Conservation (phyloP, 1,140 invertebrate species). For the Trichonephila inaurata region DNA sequence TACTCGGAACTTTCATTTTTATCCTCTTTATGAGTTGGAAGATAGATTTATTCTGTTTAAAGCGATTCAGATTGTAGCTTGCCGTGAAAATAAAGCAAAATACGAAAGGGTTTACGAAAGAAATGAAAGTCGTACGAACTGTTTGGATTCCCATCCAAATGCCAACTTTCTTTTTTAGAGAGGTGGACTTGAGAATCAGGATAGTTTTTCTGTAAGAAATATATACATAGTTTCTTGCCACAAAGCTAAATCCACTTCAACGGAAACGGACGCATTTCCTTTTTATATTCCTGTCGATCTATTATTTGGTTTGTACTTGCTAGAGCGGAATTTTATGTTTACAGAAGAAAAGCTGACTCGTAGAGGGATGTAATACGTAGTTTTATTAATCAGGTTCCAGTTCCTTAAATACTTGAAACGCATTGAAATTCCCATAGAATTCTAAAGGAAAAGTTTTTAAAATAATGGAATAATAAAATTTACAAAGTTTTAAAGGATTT, state of each 20-base stretch:
- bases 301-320: constrained; percentile 51
- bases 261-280: neutral
- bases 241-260: constrained; percentile 40
- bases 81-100: neutral
- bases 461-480: neutral
- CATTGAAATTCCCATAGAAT: neutral
- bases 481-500: neutral
- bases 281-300: constrained; percentile 11
- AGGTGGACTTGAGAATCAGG: neutral
- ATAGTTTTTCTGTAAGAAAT: neutral
- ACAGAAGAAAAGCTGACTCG: neutral
- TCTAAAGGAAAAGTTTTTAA: neutral
- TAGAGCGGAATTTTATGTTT: neutral
- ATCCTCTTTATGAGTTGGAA: neutral
- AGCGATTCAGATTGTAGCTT: constrained; percentile 33
- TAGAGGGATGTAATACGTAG: neutral
- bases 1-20: constrained; percentile 12
- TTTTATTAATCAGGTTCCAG: neutral
- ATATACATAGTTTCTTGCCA: constrained; percentile 26
- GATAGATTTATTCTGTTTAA: constrained; percentile 42
- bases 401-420: neutral
- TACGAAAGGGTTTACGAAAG: constrained; percentile 15
- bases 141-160: constrained; percentile 54
- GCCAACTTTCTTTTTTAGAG: constrained; percentile 20
- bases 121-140: constrained; percentile 23